Evolutionary conservation across 1,140 invertebrate species (phyloP).

Genomic region (Achroia grisella): DNA sequence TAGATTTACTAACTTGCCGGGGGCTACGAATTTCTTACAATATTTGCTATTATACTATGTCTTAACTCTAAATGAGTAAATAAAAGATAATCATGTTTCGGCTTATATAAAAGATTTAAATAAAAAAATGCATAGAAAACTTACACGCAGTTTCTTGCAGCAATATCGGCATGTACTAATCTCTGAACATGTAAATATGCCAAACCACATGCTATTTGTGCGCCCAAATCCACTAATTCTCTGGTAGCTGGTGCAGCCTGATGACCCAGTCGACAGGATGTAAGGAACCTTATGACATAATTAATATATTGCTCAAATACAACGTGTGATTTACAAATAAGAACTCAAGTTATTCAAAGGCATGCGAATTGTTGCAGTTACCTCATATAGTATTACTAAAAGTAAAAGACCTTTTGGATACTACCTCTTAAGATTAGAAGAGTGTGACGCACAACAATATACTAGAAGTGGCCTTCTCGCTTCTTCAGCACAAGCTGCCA

Average conservation of each 20-base stretch:
- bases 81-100: no score
- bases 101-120: no score
- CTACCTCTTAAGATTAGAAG: slow-evolving; percentile 91
- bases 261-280: slow-evolving; percentile 76
- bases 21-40: no score
- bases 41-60: no score
- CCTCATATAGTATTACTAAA: no score
- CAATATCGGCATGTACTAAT: slow-evolving; percentile 92
- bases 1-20: no score
- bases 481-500: slow-evolving; percentile 86
- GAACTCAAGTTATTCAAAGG: no score
- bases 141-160: slow-evolving; percentile 87
- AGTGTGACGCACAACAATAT: slow-evolving; percentile 84
- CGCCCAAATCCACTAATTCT: slow-evolving; percentile 91
- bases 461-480: slow-evolving; percentile 84
- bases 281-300: slow-evolving; percentile 74
- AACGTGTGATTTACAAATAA: no score
- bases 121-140: slow-evolving; percentile 3
- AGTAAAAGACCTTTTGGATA: no score
- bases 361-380: no score
- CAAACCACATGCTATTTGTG: slow-evolving; percentile 90
- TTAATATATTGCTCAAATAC: not conserved
- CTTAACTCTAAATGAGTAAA: no score
- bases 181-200: slow-evolving; percentile 92
- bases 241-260: slow-evolving; percentile 80